Percentiles rank a stretch among this genome's conserved stretches.
Conservation (phyloP, 2,888 invertebrate genomes). For the Drosophila fungiperda region DNA sequence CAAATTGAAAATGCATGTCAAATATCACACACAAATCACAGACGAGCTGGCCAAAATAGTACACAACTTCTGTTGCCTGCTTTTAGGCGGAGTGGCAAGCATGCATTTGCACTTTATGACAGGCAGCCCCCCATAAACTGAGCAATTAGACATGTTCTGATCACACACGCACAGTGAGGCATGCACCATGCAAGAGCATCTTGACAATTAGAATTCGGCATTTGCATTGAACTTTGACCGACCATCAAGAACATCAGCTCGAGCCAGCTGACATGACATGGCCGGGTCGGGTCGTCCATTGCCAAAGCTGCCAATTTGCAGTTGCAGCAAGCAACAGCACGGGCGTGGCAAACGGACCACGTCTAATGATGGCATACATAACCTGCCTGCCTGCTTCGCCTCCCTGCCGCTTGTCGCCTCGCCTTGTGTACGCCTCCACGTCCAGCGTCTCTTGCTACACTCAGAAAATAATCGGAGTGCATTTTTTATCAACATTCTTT, state of each 20-base stretch:
- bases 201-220: conserved; percentile 75
- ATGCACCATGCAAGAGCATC: conserved; percentile 43
- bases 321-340: conserved; percentile 50
- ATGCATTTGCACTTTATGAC: conserved; percentile 71
- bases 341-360: conserved; percentile 78
- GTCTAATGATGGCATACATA: conserved; percentile 79
- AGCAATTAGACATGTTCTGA: conserved; percentile 75
- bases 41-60: conserved; percentile 21
- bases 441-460: conserved; percentile 22
- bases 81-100: conserved; percentile 37
- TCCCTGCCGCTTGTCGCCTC: conserved; percentile 22
- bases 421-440: conserved; percentile 41
- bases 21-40: conserved; percentile 74
- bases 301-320: conserved; percentile 76
- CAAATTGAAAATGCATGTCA: conserved; percentile 84
- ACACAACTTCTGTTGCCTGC: conserved; percentile 48
- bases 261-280: conserved; percentile 57
- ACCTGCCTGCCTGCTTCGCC: conserved; percentile 40
- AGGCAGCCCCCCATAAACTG: conserved; percentile 63
- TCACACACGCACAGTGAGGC: conserved; percentile 2
- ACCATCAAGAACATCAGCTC: conserved; percentile 48
- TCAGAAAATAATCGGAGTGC: neutral
- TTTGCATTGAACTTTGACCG: conserved; percentile 76
- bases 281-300: conserved; percentile 63
- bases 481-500: neutral